These are phyloP conservation scores for Romanogobio albipinnatus DNA, from an alignment of 2,113 vertebrate species.

Conservation along the genomic window DNA sequence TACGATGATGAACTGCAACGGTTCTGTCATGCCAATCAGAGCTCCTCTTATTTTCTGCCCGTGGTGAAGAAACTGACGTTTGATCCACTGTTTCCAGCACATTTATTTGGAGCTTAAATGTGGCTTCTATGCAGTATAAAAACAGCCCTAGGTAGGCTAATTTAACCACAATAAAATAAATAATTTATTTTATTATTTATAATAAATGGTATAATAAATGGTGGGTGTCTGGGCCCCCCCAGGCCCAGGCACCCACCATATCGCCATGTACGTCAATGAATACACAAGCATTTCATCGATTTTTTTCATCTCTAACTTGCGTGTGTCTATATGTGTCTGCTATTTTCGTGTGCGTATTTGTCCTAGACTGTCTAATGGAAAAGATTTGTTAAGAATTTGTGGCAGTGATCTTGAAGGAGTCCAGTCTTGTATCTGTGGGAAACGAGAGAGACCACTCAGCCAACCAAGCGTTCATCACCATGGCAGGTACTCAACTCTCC, in stretches of 20 bases:
- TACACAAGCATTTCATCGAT: background rate
- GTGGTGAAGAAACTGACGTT: background rate
- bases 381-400: conserved; percentile 49
- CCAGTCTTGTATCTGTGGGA: conserved; percentile 40
- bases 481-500: conserved; percentile 43
- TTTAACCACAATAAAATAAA: background rate
- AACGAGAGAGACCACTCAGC: conserved; percentile 49
- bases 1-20: conserved; percentile 2
- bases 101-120: conserved; percentile 7
- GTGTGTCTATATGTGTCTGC: conserved; percentile 12
- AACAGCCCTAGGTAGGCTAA: background rate
- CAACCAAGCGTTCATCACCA: conserved; percentile 54
- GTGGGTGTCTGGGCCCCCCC: too few species aligned
- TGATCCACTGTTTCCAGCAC: background rate
- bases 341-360: conserved; percentile 17
- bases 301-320: background rate
- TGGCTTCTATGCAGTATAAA: background rate
- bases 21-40: background rate
- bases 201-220: too few species aligned
- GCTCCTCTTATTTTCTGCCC: background rate
- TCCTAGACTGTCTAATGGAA: conserved; percentile 50
- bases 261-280: background rate
- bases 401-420: conserved; percentile 37
- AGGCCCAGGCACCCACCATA: background rate
- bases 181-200: too few species aligned